Conservation (phyloP, 2,888 invertebrate species). For the Bembecia ichneumoniformis region DNA sequence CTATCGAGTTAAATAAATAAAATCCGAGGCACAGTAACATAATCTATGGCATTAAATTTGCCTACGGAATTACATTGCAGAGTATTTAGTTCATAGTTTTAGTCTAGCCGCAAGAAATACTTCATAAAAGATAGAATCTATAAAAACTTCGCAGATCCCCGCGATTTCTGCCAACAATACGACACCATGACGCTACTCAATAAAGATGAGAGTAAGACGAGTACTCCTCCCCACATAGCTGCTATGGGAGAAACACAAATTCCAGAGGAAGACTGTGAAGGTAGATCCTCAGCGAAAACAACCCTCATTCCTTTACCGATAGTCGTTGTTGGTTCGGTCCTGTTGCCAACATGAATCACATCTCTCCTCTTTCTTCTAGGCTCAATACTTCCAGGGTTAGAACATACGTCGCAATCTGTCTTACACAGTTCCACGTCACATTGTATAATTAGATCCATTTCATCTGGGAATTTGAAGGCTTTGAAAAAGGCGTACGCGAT, state of each 20-base stretch:
- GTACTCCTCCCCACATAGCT: conserved; percentile 74
- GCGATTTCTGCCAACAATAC: conserved; percentile 53
- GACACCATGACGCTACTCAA: conserved; percentile 62
- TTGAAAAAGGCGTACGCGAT: conserved; percentile 85
- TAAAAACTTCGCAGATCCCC: conserved; percentile 39
- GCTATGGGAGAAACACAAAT: conserved; percentile 77
- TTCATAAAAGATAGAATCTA: conserved; percentile 12
- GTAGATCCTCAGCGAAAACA: conserved; percentile 78
- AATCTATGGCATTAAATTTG: too few relatives aligned
- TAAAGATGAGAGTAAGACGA: conserved; percentile 74
- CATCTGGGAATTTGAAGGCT: conserved; percentile 88
- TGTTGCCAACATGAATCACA: conserved; percentile 55
- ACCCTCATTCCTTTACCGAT: conserved; percentile 78
- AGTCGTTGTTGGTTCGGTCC: conserved; percentile 73
- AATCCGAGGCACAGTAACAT: too few relatives aligned
- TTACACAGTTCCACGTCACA: conserved; percentile 88
- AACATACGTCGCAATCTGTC: conserved; percentile 82
- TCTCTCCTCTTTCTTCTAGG: conserved; percentile 60
- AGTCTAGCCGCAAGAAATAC: too few relatives aligned
- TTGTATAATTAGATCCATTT: conserved; percentile 86
- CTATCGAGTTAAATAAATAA: too few relatives aligned
- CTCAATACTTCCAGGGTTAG: conserved; percentile 75
- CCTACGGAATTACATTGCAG: too few relatives aligned
- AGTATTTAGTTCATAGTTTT: too few relatives aligned
- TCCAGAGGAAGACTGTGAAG: conserved; percentile 35